Evolutionary conservation across 64 coral and sea anemone species (phyloP), one percentile per base, ranked within the genome.

Genomic region (Acropora tenuis): DNA sequence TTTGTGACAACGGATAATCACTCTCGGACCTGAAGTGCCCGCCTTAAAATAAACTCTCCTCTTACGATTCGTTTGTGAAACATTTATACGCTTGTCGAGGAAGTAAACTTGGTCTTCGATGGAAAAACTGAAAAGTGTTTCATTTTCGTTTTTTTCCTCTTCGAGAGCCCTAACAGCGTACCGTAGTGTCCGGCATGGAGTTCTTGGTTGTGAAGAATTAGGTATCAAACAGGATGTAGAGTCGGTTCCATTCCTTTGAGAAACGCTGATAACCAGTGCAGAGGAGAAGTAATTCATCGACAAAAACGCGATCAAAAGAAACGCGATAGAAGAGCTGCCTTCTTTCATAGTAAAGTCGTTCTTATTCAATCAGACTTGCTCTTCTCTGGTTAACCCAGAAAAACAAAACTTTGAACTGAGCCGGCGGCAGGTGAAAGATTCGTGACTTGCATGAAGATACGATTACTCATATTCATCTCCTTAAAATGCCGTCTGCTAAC

Each of bases 61-160:
- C 1, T 15, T 2, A 13, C 8, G 9, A 16, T 41, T 86, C 49
- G 91, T 76, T 16, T 92, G 91, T 16, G 8, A 17, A 41, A 92
- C 80, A 0, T 43, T 53, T 30, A 87, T 13, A 1, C 74, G 60
- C 20, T 87, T 47, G 44, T 79, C 17, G 6, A 92, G 63, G 9
- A 4, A 1, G 43, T 92, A 87, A 50, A 73, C 43, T 40, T 80
- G 20, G 47, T 92, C 91, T 65, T 87, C 63, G 7, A 92, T 73
- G 8, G 18, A 71, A 49, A 92, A 78, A n/a, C 18, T 92, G 55
- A 88, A 78, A 42, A n/a, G 0, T 58, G 86, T 88, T 78, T 78
- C 72, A 77, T 88, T 78, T 4, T 17, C 2, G 73, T 58, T 88
- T 30, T n/a, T n/a, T 44, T 7, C 20, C 2, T 75, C 57, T 3